Conservation (phyloP, 2,113 vertebrate genomes). For the Stigmatopora argus region DNA sequence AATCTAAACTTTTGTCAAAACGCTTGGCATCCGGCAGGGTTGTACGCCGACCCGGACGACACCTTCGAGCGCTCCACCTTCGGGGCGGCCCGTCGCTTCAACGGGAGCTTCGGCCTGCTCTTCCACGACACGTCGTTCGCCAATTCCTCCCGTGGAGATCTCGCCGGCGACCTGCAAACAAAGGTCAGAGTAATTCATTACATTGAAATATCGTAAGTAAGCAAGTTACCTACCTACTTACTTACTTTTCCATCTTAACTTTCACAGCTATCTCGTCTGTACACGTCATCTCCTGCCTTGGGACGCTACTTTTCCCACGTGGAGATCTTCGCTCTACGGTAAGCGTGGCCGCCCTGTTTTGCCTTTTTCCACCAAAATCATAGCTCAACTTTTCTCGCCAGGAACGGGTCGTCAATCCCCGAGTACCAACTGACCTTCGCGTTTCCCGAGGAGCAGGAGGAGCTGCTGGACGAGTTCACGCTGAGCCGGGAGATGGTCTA, state of each 20-base stretch:
- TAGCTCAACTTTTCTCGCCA: background rate
- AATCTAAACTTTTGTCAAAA: no score
- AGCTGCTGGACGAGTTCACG: constrained; percentile 46
- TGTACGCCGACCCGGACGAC: constrained; percentile 56
- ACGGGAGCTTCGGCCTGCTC: constrained; percentile 59
- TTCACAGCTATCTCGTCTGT: constrained; percentile 54
- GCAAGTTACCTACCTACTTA: constrained; percentile 14
- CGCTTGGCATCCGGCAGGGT: constrained; percentile 23
- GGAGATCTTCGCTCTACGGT: constrained; percentile 49
- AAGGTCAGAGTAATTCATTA: constrained; percentile 39
- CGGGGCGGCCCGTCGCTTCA: constrained; percentile 43
- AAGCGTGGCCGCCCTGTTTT: constrained; percentile 9
- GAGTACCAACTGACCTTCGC: constrained; percentile 60
- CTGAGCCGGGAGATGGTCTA: constrained; percentile 66
- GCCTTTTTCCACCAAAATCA: no score
- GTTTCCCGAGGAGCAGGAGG: constrained; percentile 51
- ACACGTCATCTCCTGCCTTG: constrained; percentile 61
- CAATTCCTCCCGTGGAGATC: constrained; percentile 1
- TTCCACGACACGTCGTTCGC: constrained; percentile 27
- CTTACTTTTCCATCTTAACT: background rate
- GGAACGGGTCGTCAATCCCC: constrained; percentile 29
- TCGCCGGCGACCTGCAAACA: constrained; percentile 21
- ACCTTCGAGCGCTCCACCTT: constrained; percentile 53
- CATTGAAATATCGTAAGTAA: no score
- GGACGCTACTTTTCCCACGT: constrained; percentile 60